A percentile compares a stretch with the other conserved stretches of the same genome.
Conservation (phyloP, 2,113 vertebrate genomes). For the Neogobius melanostomus region DNA sequence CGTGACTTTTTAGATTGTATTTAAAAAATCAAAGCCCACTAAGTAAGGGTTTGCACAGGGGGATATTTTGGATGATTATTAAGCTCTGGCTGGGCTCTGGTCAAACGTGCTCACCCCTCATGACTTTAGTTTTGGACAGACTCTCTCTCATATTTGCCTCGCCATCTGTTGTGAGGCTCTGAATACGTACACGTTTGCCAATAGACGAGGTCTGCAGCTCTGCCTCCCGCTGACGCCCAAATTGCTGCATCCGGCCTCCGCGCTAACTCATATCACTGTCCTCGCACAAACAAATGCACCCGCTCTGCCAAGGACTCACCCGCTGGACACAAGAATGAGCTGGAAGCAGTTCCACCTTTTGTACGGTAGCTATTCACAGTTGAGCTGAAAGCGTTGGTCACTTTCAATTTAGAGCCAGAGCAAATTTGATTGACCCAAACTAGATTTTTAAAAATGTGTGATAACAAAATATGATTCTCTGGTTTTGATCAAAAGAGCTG, state of each 20-base stretch:
- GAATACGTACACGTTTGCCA: conserved; percentile 38
- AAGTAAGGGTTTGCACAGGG: not conserved
- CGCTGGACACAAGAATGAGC: too few species aligned
- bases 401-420: too few species aligned
- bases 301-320: too few species aligned
- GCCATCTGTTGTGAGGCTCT: conserved; percentile 51
- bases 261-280: not conserved
- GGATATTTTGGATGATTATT: not conserved
- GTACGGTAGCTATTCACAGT: too few species aligned
- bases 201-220: conserved; percentile 1
- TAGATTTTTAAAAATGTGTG: too few species aligned
- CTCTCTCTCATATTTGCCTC: conserved; percentile 40
- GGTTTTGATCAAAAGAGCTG: too few species aligned
- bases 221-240: conserved; percentile 41
- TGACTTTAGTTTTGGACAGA: conserved; percentile 29
- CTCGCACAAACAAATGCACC: too few species aligned
- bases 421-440: too few species aligned
- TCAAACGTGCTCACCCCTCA: conserved; percentile 28
- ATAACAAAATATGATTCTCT: too few species aligned
- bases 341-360: too few species aligned
- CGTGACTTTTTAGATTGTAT: not conserved
- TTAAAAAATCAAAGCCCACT: not conserved
- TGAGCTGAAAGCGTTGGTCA: too few species aligned
- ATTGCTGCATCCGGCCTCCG: conserved; percentile 11
- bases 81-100: not conserved